Evolutionary conservation across 2,888 invertebrate genomes (phyloP).

Genomic region (Odontocolon sp.): DNA sequence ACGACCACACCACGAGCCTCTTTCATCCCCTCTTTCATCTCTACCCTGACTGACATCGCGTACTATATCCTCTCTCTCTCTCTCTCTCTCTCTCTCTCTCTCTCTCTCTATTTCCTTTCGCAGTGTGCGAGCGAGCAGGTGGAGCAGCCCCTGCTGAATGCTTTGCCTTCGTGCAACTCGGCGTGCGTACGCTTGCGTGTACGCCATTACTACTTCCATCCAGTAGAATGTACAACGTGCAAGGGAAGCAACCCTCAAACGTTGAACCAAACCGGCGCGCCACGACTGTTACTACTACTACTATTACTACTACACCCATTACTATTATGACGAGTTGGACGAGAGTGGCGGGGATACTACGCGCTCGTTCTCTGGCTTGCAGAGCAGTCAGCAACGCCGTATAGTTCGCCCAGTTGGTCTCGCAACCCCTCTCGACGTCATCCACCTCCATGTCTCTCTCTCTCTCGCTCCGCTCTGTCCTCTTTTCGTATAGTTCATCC

Average conservation of each 20-base stretch:
- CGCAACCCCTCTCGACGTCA: slow-evolving; percentile 34
- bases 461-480: background rate
- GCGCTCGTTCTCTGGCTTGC: slow-evolving; percentile 21
- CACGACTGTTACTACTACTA: slow-evolving; percentile 42
- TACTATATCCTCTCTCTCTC: background rate
- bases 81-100: slow-evolving; percentile 38
- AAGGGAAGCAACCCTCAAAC: slow-evolving; percentile 24
- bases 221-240: slow-evolving; percentile 25
- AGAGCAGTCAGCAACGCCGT: no score
- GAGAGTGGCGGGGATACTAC: slow-evolving; percentile 26
- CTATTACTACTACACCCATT: slow-evolving; percentile 52
- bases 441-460: slow-evolving; percentile 31
- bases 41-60: slow-evolving; percentile 7
- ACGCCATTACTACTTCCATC: slow-evolving; percentile 68
- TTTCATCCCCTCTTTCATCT: slow-evolving; percentile 20
- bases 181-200: slow-evolving; percentile 76
- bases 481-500: no score
- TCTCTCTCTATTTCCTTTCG: slow-evolving; percentile 28
- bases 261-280: slow-evolving; percentile 16
- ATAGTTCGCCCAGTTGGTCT: no score
- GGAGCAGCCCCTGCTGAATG: slow-evolving; percentile 37
- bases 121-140: background rate
- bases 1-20: slow-evolving; percentile 2
- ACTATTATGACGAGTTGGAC: slow-evolving; percentile 52
- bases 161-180: slow-evolving; percentile 39